Base-by-base conservation (phyloP, 2,888 invertebrate genomes). In the Eurytoma adleriae region DNA sequence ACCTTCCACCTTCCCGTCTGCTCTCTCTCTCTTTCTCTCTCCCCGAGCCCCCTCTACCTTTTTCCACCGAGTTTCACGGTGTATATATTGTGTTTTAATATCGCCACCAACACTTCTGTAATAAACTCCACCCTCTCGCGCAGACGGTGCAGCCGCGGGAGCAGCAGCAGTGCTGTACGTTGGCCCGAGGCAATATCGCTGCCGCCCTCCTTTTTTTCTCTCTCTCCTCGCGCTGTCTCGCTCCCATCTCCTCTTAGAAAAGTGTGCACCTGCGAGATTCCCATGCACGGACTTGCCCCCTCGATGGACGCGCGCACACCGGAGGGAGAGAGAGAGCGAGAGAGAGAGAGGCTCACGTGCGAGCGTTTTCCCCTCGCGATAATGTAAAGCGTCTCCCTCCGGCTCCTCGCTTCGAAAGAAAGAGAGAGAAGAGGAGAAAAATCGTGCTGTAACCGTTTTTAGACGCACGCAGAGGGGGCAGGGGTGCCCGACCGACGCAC, bases 251-350 rank as follows among this genome's bases (percentile, higher is more conserved):
- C 50, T 71, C 24, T 52, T 86, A 86, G 85, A 88, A 88, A 88
- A 87, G 83, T 85, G 85, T 88, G 84, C 90, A 90, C 90, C 90
- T 90, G 90, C 89, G 90, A 88, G 89, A 90, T 90, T 90, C 90
- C 88, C 90, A 89, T 81, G 72, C 81, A 69, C n/a, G 0, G 40
- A 14, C 18, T 48, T 10, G 14, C 54, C 20, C 54, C 76, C 40
- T 13, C 59, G 12, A 10, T n/a, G 70, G 50, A 48, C 13, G 50
- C 48, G 16, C 7, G 14, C 48, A 54, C 14, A 12, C 7, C 14
- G 10, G 40, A 40, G 40, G 40, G 10, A 40, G 40, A 40, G 40
- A 10, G 40, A n/a, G n/a, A n/a, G n/a, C n/a, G n/a, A 40, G 40
- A 40, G 40, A 40, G 40, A 40, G 40, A 40, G 4, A 20, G 52